Conservation (phyloP, 2,888 invertebrate genomes). For the Ischnus inquisitorius region DNA sequence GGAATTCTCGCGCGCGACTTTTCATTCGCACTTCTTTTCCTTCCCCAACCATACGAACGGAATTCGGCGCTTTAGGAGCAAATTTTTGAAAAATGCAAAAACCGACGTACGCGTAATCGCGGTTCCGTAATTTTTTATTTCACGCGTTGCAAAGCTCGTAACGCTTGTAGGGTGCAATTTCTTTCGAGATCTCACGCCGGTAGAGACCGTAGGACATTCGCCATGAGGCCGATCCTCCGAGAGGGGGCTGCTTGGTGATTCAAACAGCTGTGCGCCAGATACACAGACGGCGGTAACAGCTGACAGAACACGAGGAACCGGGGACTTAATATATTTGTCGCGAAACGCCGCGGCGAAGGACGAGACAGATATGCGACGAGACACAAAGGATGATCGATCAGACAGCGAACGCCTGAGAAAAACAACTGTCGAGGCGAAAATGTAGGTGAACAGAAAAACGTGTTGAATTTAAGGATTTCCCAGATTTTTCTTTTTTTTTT, state of each 20-base stretch:
- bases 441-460: constrained; percentile 30
- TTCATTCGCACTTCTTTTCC: no score
- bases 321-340: background rate
- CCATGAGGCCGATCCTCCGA: background rate
- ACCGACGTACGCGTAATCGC: no score
- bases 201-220: background rate
- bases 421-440: constrained; percentile 23
- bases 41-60: background rate
- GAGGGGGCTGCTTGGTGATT: constrained; percentile 21
- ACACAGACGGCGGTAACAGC: constrained; percentile 29
- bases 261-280: constrained; percentile 42
- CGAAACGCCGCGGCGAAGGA: background rate
- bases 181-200: background rate
- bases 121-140: background rate
- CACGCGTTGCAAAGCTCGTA: background rate
- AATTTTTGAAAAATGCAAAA: background rate
- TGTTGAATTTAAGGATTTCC: background rate
- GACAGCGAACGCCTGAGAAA: constrained; percentile 1
- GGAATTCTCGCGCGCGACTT: constrained; percentile 31
- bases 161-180: background rate
- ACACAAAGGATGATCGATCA: constrained; percentile 19
- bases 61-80: background rate
- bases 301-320: constrained; percentile 38
- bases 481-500: background rate
- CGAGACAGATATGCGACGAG: constrained; percentile 17